phyloP scores from a whole-genome alignment of 2,888 invertebrate genomes.

The Steromphala cineraria region DNA sequence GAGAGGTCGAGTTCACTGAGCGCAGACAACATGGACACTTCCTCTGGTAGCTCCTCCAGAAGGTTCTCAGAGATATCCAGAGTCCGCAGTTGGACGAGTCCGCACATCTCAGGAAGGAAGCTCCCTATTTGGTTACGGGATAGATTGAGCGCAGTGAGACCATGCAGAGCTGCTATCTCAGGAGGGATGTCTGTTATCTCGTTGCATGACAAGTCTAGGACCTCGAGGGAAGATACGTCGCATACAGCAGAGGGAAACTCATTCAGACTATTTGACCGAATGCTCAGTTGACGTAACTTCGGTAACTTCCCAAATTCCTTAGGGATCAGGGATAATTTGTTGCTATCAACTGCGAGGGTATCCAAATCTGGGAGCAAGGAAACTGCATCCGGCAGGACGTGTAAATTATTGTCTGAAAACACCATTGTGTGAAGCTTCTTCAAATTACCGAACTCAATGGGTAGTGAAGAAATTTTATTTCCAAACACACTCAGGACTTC shows the following conservation, averaged over 20 bases:
- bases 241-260: slow-evolving; percentile 61
- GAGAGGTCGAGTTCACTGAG: slow-evolving; percentile 66
- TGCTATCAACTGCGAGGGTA: slow-evolving; percentile 52
- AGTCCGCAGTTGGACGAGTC: slow-evolving; percentile 47
- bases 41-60: slow-evolving; percentile 74
- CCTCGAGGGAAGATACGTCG: slow-evolving; percentile 50
- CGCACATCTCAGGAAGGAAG: slow-evolving; percentile 59
- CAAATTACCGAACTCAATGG: slow-evolving; percentile 68
- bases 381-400: slow-evolving; percentile 55
- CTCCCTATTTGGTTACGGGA: slow-evolving; percentile 53
- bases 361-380: slow-evolving; percentile 59
- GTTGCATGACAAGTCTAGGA: slow-evolving; percentile 60
- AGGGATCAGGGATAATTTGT: slow-evolving; percentile 58
- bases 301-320: slow-evolving; percentile 61
- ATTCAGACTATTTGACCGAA: slow-evolving; percentile 61
- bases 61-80: slow-evolving; percentile 62
- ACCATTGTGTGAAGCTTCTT: slow-evolving; percentile 60
- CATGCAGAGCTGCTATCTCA: slow-evolving; percentile 56
- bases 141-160: slow-evolving; percentile 54
- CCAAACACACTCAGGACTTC: slow-evolving; percentile 62
- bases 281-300: slow-evolving; percentile 59
- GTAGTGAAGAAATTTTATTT: slow-evolving; percentile 63
- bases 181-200: slow-evolving; percentile 52
- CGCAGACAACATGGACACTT: slow-evolving; percentile 85
- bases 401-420: slow-evolving; percentile 62